Base-by-base conservation (phyloP, 2,113 vertebrate species). In the Sigmodon hispidus region DNA sequence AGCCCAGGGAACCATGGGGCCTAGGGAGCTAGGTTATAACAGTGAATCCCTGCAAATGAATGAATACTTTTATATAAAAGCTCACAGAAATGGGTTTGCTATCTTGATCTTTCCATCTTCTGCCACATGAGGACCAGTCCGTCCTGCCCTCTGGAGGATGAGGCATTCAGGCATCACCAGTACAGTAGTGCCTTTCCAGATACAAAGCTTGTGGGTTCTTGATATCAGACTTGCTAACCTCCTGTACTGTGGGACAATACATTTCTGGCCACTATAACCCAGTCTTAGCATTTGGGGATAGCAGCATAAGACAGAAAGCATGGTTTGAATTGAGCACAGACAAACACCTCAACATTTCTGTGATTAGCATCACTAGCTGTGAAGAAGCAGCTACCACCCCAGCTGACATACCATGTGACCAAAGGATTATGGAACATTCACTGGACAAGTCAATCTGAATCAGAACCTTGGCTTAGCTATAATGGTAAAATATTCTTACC, bases 381-480 rank as follows among this genome's bases (percentile, higher is more conserved):
- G 21, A 91, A 95, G 76, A 94, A 95, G 89, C 13, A 90, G 11
- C 36, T 93, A 72, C 93, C 12, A 72, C 61, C 36, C 48, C 12
- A 73, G 75, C 21, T 92, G 24, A 89, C 36, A 77, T 9, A 7
- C 31, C 75, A 0, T 59, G 40, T 86, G 76, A 89, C 29, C 29
- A 65, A 69, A 92, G 31, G 65, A 72, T 22, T 69, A 19, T 63
- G 40, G 12, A 9, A 22, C n/a, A 76, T 65, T 92, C 93, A 43
- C 83, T 79, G 40, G n/a, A 85, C 45, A 92, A 84, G 89, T 12
- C 57, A 94, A 43, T 65, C 52, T 57, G 86, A 97, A 88, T 21
- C 48, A 96, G 52, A 86, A 81, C 16, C 45, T 52, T 59, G 36
- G 48, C n/a, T 91, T 31, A 55, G 40, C 22, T 67, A 52, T 52